Evolutionary conservation across 2,113 vertebrate species (phyloP), one percentile per base, ranked within the genome.

Genomic region (Melanotaenia duboulayi): DNA sequence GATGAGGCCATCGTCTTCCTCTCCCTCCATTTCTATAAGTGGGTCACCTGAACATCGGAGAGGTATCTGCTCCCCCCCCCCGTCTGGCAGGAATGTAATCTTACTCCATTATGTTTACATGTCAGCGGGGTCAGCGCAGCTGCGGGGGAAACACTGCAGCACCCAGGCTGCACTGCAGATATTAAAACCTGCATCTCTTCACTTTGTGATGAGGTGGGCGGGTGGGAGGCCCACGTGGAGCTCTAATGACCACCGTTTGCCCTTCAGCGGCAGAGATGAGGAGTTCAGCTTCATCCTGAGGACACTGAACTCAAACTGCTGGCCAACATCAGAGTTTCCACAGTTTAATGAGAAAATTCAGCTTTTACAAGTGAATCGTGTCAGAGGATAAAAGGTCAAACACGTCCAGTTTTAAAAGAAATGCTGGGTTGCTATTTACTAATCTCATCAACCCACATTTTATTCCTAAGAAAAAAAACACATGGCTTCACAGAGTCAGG

Each of bases 21-120:
- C 76, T 74, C 40, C 52, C 35, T 55, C 71, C 79, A 82, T 89
- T 90, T 85, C 37, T 85, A 76, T 72, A 92, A 89, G 76, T 90
- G 83, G 92, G 85, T 90, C 88, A 90, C 76, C 79, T 76, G 85
- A 76, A 84, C 83, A 90, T 90, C 77, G 86, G 62, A 89, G 77
- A 81, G 56, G 78, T 78, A 74, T 78, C 83, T 71, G 44, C 49
- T 62, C 37, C 12, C 82, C 74, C 49, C 62, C 37, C 11, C 81
- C 74, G 65, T 76, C 77, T 63, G 61, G 60, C 66, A 20, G 71
- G 51, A 90, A 84, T 84, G 84, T 68, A 86, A 92, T 85, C 65
- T 69, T 32, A 78, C 83, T 42, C 80, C 79, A 64, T 89, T 84
- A 79, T 81, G 77, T 90, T 86, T 91, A 86, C 81, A 88, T 71